Evolutionary conservation across 2,888 invertebrate genomes (phyloP).

Genomic region (Machimus rusticus): DNA sequence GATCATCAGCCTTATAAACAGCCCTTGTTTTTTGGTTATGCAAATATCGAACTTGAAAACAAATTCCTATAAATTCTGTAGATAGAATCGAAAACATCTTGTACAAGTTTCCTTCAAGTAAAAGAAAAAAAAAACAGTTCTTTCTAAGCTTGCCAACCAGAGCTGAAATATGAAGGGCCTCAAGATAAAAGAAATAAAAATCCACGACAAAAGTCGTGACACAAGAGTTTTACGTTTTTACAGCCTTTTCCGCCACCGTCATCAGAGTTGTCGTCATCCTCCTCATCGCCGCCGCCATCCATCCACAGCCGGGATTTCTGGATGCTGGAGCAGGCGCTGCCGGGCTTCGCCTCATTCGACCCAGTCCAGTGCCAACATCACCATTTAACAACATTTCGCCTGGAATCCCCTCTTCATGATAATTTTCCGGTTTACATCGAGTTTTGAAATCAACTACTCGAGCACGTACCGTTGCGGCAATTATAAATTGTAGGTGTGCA

Average conservation of each 20-base stretch:
- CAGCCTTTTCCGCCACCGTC: slow-evolving; percentile 26
- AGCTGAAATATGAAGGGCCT: background rate
- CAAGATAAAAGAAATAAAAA: slow-evolving; percentile 29
- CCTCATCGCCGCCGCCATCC: background rate
- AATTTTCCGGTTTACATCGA: slow-evolving; percentile 49
- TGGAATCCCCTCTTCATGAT: slow-evolving; percentile 39
- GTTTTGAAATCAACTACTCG: slow-evolving; percentile 51
- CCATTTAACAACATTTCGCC: slow-evolving; percentile 35
- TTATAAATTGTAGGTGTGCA: slow-evolving; percentile 51
- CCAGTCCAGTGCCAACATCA: slow-evolving; percentile 4
- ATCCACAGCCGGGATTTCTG: background rate
- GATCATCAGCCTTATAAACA: too few species aligned
- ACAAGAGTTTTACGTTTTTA: slow-evolving; percentile 45
- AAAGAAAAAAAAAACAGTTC: background rate
- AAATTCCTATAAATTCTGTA: background rate
- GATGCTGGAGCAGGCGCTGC: background rate
- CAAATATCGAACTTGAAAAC: background rate
- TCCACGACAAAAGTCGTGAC: slow-evolving; percentile 46
- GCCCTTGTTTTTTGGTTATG: too few species aligned
- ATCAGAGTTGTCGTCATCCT: background rate
- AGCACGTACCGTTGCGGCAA: slow-evolving; percentile 54
- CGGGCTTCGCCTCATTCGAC: background rate
- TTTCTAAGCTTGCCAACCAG: background rate
- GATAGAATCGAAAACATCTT: background rate
- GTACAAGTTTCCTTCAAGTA: background rate